Evolutionary conservation across 2,888 invertebrate species (phyloP), one percentile per base, ranked within the genome.

Genomic region (Drosophila robusta): DNA sequence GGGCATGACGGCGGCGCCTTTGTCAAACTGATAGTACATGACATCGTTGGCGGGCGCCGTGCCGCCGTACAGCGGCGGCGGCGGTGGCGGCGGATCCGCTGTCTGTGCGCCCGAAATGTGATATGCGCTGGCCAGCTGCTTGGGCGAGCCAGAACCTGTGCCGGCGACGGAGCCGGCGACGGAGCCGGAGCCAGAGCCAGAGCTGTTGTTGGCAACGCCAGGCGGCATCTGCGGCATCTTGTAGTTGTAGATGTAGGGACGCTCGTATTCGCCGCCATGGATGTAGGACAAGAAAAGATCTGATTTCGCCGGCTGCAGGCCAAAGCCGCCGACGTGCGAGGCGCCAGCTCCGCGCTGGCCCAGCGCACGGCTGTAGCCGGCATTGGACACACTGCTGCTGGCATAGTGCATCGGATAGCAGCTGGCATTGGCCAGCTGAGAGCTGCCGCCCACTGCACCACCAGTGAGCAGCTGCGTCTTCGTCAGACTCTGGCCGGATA

Each of bases 1-100:
- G 46, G 64, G 50, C 47, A 45, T 55, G 49, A 63, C 67, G 64
- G 81, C 81, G 87, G 84, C 80, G 70, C 86, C 85, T 78, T 90
- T 91, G 80, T 91, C 91, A 71, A 91, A 91, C 71, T 92, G 91
- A 84, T 91, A 91, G 81, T 92, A 91, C 77, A 91, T 84, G 72
- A 91, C 92, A 75, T 91, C 91, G 56, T 79, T 87, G 62, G 90
- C 90, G 62, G 91, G 90, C 57, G 90, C 79, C 16, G 91, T 83
- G 51, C 90, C 90, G 32, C 89, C 91, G 56, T 87, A 91, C 11
- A 90, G 80, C 4, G 89, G 91, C 47, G 91, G 83, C 11, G 90
- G 81, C 41, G 90, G 85, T 41, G 90, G 91, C 55, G 91, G 90
- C n/a, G 90, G 82, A 78, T 91, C 92, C 7, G 91, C 91, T 1